Percentiles rank a stretch among this genome's conserved stretches.
Conservation (phyloP, 2,888 invertebrate species). For the Gari tellinella region DNA sequence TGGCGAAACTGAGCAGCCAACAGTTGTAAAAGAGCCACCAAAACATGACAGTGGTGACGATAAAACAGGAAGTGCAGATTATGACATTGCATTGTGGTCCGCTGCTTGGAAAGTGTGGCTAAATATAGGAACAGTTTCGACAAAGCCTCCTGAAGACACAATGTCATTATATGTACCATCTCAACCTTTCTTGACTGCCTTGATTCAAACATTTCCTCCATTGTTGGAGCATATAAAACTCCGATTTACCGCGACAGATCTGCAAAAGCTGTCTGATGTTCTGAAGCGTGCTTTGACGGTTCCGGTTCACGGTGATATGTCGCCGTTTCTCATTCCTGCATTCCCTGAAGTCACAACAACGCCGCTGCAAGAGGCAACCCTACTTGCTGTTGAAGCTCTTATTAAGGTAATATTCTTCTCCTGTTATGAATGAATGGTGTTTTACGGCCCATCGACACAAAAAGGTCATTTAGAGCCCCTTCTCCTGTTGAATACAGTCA, state of each 20-base stretch:
- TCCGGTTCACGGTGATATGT: slow-evolving; percentile 92
- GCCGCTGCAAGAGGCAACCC: slow-evolving; percentile 92
- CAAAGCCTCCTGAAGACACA: slow-evolving; percentile 86
- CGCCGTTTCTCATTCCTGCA: slow-evolving; percentile 92
- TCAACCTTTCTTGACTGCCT: slow-evolving; percentile 95
- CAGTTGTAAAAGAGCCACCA: slow-evolving; percentile 7
- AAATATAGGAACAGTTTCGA: slow-evolving; percentile 93
- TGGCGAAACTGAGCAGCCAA: slow-evolving; percentile 47
- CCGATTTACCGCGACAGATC: slow-evolving; percentile 88
- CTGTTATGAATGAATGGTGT: no score
- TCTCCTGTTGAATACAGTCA: no score
- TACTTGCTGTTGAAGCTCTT: slow-evolving; percentile 94
- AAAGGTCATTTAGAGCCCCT: no score
- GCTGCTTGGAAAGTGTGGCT: slow-evolving; percentile 88
- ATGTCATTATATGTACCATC: slow-evolving; percentile 91
- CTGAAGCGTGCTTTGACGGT: slow-evolving; percentile 91
- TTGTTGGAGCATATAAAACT: slow-evolving; percentile 95
- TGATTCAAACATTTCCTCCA: slow-evolving; percentile 97
- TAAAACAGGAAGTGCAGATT: slow-evolving; percentile 58
- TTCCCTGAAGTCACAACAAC: slow-evolving; percentile 90
- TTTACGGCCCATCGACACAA: no score
- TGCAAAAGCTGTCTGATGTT: slow-evolving; percentile 91
- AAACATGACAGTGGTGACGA: slow-evolving; percentile 37
- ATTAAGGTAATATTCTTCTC: slow-evolving; percentile 88
- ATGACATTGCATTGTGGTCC: slow-evolving; percentile 81